A percentile compares a stretch with the other conserved stretches of the same genome.
phyloP scores from a whole-genome alignment of 2,113 vertebrate species.

The Cynopterus brachyotis region DNA sequence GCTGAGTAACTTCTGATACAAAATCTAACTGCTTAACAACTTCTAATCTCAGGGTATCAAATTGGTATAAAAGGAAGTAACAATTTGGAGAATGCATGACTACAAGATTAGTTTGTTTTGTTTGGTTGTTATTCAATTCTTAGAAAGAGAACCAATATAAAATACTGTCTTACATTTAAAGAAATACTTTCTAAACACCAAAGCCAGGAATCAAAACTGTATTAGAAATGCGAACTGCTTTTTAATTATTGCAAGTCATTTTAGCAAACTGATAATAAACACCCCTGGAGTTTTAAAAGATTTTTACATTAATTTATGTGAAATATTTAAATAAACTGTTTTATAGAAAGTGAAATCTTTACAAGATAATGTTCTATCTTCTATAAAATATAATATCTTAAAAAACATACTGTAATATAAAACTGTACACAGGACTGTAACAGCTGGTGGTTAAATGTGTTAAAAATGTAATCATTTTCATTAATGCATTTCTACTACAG shows the following conservation, averaged over 20 bases:
- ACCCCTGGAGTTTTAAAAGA: neutral
- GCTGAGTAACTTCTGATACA: constrained; percentile 73
- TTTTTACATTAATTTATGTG: constrained; percentile 36
- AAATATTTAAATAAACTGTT: constrained; percentile 23
- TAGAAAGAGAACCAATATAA: constrained; percentile 19
- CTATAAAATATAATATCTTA: neutral
- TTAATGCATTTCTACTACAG: neutral
- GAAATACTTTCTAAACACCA: constrained; percentile 30
- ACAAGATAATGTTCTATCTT: neutral
- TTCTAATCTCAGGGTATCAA: constrained; percentile 52
- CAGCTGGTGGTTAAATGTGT: neutral
- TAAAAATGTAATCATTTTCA: neutral
- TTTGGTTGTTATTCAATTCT: constrained; percentile 26
- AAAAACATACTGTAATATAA: neutral
- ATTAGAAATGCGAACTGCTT: constrained; percentile 34
- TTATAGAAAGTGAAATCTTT: constrained; percentile 41
- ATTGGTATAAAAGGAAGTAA: constrained; percentile 55
- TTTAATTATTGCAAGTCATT: constrained; percentile 38
- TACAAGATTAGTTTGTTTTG: constrained; percentile 46
- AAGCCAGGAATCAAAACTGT: constrained; percentile 15
- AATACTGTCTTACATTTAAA: constrained; percentile 47
- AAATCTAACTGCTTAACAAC: constrained; percentile 63
- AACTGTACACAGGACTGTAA: neutral
- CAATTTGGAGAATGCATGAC: constrained; percentile 42
- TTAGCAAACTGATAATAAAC: constrained; percentile 47